These are phyloP conservation scores for Aphrophora alni DNA, from an alignment of 2,888 invertebrate species.

Conservation along the genomic window DNA sequence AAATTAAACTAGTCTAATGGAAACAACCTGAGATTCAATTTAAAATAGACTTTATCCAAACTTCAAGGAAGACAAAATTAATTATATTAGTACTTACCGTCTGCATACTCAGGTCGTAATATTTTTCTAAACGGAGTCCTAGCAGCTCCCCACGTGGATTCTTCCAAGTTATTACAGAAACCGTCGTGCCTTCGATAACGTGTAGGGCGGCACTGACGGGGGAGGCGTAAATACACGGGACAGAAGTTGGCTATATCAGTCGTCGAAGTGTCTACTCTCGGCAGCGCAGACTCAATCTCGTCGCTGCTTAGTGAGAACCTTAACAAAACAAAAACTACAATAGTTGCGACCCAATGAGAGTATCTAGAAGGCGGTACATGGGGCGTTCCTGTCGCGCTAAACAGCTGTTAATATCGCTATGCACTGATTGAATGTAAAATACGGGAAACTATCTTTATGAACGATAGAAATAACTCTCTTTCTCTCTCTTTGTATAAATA, in stretches of 20 bases:
- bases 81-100: slow-evolving; percentile 50
- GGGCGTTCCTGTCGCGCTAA: not conserved
- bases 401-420: no score
- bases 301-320: slow-evolving; percentile 55
- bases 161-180: slow-evolving; percentile 58
- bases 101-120: slow-evolving; percentile 53
- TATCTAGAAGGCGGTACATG: not conserved
- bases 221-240: slow-evolving; percentile 54
- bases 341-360: slow-evolving; percentile 5
- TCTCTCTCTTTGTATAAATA: no score
- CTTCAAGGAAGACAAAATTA: no score
- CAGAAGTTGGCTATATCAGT: slow-evolving; percentile 56
- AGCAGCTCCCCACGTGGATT: slow-evolving; percentile 58
- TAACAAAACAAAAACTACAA: slow-evolving; percentile 12
- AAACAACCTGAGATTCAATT: no score
- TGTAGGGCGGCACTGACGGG: slow-evolving; percentile 48
- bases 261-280: slow-evolving; percentile 55
- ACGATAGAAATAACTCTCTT: no score
- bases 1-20: no score
- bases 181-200: slow-evolving; percentile 56
- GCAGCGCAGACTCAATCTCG: slow-evolving; percentile 55
- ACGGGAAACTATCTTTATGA: no score
- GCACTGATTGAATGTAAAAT: not conserved
- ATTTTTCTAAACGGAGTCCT: slow-evolving; percentile 53
- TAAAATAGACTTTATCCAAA: no score